phyloP scores from a whole-genome alignment of 2,797 vertebrate genomes.

The Argentina silus region DNA sequence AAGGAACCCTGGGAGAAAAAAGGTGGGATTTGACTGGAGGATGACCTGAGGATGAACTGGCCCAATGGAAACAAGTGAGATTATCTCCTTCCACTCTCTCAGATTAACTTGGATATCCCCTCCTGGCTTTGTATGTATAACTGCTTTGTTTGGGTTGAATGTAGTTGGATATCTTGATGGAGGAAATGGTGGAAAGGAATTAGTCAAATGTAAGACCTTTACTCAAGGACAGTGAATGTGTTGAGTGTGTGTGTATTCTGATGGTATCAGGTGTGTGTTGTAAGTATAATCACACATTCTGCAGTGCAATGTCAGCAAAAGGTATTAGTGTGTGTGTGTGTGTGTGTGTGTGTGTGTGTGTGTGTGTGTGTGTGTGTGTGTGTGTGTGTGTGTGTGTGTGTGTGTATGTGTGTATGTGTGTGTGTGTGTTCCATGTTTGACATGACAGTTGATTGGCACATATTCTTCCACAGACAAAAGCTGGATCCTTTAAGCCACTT shows the following conservation, averaged over 20 bases:
- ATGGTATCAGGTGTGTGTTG: background rate
- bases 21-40: slow-evolving; percentile 13
- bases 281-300: background rate
- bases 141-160: background rate
- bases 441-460: slow-evolving; percentile 25
- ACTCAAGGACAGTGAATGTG: background rate
- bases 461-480: slow-evolving; percentile 27
- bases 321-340: background rate
- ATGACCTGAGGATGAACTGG: slow-evolving; percentile 56
- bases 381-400: background rate
- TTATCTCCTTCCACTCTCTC: slow-evolving; percentile 60
- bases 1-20: slow-evolving; percentile 27
- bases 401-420: background rate
- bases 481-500: background rate
- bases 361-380: slow-evolving; percentile 1
- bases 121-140: slow-evolving; percentile 20
- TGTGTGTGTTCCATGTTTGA: slow-evolving; percentile 5
- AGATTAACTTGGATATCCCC: slow-evolving; percentile 62
- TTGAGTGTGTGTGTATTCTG: background rate
- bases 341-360: background rate
- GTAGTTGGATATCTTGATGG: background rate
- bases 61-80: slow-evolving; percentile 54
- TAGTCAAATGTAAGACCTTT: background rate
- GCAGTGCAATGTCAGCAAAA: background rate
- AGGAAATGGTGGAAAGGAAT: slow-evolving; percentile 1